phyloP scores from a whole-genome alignment of 2,888 invertebrate genomes.

The Tenthredo scrophulariae region DNA sequence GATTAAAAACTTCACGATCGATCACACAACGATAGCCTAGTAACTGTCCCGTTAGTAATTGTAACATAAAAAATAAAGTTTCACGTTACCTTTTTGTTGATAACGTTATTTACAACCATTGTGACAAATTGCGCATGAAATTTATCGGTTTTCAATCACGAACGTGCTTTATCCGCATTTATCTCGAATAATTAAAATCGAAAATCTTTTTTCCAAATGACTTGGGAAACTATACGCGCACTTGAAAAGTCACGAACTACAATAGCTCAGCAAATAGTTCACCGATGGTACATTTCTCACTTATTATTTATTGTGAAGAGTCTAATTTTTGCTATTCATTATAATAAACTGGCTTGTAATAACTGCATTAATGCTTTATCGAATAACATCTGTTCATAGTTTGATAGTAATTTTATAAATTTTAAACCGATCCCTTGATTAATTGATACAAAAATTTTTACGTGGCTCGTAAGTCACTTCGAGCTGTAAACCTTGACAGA shows the following conservation, averaged over 20 bases:
- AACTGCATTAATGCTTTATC: neutral
- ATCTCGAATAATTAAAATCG: neutral
- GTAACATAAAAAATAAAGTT: neutral
- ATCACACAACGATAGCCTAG: neutral
- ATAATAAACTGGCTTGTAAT: neutral
- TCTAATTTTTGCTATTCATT: neutral
- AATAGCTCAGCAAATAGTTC: neutral
- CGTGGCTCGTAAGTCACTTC: neutral
- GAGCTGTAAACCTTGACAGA: conserved; percentile 3
- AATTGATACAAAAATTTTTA: neutral
- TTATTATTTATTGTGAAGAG: neutral
- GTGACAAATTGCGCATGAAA: neutral
- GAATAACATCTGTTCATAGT: neutral
- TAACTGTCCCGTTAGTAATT: neutral
- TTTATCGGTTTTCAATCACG: neutral
- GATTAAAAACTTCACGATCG: neutral
- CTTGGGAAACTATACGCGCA: neutral
- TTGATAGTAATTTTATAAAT: neutral
- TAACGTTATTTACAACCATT: conserved; percentile 26
- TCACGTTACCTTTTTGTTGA: conserved; percentile 9
- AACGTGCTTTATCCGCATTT: neutral
- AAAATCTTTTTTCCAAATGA: neutral
- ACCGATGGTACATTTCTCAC: conserved; percentile 25
- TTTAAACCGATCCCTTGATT: neutral
- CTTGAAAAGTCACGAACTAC: neutral